A percentile compares a stretch with the other conserved stretches of the same genome.
Conservation (phyloP, 2,888 invertebrate species). For the Apodemia mormo region DNA sequence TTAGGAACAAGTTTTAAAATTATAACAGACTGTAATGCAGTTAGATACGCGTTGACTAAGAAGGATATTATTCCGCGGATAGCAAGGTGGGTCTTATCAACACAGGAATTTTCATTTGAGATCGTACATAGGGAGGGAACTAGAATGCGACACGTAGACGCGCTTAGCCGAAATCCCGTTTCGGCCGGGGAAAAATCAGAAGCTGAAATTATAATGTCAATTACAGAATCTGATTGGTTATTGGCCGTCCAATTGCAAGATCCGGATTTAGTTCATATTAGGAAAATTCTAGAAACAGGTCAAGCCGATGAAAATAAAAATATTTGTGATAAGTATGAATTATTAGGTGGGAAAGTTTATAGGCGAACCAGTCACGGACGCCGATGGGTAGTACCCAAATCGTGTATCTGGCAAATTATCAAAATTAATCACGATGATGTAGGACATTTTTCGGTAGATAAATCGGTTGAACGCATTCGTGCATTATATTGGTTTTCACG, state of each 20-base stretch:
- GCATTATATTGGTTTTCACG: neutral
- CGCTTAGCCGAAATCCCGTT: conserved; percentile 3
- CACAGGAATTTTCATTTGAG: conserved; percentile 19
- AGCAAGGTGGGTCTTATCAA: neutral
- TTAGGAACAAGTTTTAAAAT: conserved; percentile 8
- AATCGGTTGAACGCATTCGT: neutral
- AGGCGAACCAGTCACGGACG: conserved; percentile 38
- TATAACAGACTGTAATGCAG: conserved; percentile 8
- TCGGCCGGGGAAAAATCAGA: conserved; percentile 20
- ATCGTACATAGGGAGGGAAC: conserved; percentile 18
- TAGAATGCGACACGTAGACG: conserved; percentile 42
- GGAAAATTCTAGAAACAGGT: conserved; percentile 26
- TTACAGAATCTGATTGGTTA: conserved; percentile 35
- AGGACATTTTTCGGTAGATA: conserved; percentile 32
- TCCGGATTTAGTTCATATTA: conserved; percentile 26
- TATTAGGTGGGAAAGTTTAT: conserved; percentile 36
- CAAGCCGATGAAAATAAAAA: neutral
- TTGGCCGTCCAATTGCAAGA: conserved; percentile 39
- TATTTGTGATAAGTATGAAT: conserved; percentile 1
- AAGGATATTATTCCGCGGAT: conserved; percentile 12
- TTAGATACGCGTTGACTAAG: neutral
- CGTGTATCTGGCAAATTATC: conserved; percentile 40
- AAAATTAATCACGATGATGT: conserved; percentile 38
- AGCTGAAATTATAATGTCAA: conserved; percentile 21
- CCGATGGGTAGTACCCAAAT: conserved; percentile 42